Evolutionary conservation across 2,888 invertebrate genomes (phyloP).

Genomic region (Cybosia mesomella): DNA sequence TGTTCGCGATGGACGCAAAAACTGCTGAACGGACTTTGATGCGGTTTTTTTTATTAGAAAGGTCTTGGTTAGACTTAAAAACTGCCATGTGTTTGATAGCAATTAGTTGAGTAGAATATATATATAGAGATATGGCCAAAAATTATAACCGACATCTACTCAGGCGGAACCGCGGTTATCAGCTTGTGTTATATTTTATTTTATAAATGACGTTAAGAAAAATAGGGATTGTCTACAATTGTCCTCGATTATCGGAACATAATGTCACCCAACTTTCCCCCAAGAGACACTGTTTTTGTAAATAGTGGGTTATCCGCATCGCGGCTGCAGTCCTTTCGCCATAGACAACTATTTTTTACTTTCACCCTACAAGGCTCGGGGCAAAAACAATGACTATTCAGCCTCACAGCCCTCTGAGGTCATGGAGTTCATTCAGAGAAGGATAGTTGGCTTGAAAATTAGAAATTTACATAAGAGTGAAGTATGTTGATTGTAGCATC

Average conservation of each 20-base stretch:
- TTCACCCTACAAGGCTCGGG: conserved; percentile 37
- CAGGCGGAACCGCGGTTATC: no score
- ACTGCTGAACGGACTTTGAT: no score
- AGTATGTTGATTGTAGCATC: neutral
- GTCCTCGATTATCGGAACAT: conserved; percentile 20
- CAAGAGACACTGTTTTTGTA: conserved; percentile 73
- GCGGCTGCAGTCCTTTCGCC: conserved; percentile 44
- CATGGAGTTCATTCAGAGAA: conserved; percentile 44
- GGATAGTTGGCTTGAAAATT: conserved; percentile 3
- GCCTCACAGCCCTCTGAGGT: conserved; percentile 46
- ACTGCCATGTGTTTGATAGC: no score
- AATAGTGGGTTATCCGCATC: conserved; percentile 65
- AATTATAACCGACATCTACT: no score
- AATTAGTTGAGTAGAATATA: no score
- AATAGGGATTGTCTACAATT: neutral
- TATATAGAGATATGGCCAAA: no score
- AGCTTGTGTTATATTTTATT: neutral
- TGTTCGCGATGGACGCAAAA: no score
- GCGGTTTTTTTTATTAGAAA: no score
- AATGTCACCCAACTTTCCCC: conserved; percentile 50
- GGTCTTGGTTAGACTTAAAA: no score
- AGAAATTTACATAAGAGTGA: neutral
- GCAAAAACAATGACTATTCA: conserved; percentile 52
- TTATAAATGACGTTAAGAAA: neutral
- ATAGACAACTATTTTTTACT: conserved; percentile 51